Conservation (phyloP, 1,140 invertebrate genomes). For the Sinonovacula constricta region DNA sequence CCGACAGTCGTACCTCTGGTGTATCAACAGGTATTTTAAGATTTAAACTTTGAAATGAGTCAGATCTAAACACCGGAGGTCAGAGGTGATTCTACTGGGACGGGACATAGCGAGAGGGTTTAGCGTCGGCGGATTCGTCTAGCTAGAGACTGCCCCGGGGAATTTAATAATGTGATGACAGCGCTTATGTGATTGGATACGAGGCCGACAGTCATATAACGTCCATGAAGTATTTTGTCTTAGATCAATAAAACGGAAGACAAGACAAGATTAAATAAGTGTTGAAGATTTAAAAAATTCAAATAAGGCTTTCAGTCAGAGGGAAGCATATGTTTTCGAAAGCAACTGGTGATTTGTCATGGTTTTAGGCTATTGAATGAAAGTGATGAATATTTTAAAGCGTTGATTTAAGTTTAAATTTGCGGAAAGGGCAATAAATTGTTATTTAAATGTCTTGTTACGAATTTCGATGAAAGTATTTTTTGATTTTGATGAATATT, state of each 20-base stretch:
- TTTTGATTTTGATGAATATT: no score
- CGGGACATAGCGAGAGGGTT: constrained; percentile 33
- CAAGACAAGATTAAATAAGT: constrained; percentile 26
- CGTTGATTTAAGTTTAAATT: no score
- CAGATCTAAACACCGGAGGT: constrained; percentile 48
- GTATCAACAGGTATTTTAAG: constrained; percentile 31
- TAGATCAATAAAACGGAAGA: constrained; percentile 45
- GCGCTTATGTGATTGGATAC: constrained; percentile 46
- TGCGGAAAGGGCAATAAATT: no score
- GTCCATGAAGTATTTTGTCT: constrained; percentile 49
- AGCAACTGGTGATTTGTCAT: not conserved
- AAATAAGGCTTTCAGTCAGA: not conserved
- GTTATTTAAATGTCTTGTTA: no score
- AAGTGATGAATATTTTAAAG: no score
- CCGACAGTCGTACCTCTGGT: not conserved
- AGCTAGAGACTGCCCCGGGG: constrained; percentile 12
- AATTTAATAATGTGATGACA: constrained; percentile 45
- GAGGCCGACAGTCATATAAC: constrained; percentile 29
- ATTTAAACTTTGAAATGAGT: constrained; percentile 51
- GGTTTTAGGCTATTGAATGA: no score
- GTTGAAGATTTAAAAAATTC: constrained; percentile 24
- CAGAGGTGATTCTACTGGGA: constrained; percentile 40
- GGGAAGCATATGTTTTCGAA: not conserved
- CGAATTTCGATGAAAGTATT: no score
- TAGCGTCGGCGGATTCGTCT: constrained; percentile 37